Evolutionary conservation across 2,888 invertebrate species (phyloP), one percentile per base, ranked within the genome.

Genomic region (Stenichneumon culpator): DNA sequence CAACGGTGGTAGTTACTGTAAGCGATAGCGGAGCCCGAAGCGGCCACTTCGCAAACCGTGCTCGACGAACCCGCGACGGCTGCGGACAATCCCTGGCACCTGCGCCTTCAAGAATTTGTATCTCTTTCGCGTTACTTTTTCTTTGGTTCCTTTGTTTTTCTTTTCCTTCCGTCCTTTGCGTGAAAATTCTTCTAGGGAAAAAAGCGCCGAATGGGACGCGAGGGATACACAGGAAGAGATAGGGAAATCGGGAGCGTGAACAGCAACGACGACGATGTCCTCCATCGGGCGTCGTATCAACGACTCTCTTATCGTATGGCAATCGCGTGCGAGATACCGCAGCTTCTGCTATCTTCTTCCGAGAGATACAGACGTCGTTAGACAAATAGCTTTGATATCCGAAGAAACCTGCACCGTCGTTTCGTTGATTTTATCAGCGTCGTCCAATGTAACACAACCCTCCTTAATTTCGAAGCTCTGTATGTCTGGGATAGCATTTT

Each of bases 61-160:
- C 74, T 47, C 57, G 28, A n/a, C 28, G 11, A 50, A 28, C 28
- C 28, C 60, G 79, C 63, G 69, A 86, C 86, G 74, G 86, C 85
- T 87, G 87, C 39, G 65, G 68, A 79, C 83, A 86, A 87, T 87
- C 77, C 79, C 70, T 69, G 44, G 80, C 85, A 86, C 86, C 86
- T 86, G 86, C 63, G 75, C 39, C 81, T 86, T 82, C 25, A 82
- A 85, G 81, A 83, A 83, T 83, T 82, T 74, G 22, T 72, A 60
- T 74, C 78, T 74, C 69, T 75, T 72, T 57, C 52, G 44, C 74
- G 50, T 79, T 63, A 25, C 70, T 39, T 67, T 44, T 19, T 73
- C 28, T n/a, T 78, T 44, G n/a, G 39, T 65, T 47, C 32, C 28
- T 32, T 47, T 67, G 60, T 72, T 52, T 73, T 68, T 52, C 69